phyloP scores from a whole-genome alignment of 2,888 invertebrate genomes.

The Cantharis lateralis region DNA sequence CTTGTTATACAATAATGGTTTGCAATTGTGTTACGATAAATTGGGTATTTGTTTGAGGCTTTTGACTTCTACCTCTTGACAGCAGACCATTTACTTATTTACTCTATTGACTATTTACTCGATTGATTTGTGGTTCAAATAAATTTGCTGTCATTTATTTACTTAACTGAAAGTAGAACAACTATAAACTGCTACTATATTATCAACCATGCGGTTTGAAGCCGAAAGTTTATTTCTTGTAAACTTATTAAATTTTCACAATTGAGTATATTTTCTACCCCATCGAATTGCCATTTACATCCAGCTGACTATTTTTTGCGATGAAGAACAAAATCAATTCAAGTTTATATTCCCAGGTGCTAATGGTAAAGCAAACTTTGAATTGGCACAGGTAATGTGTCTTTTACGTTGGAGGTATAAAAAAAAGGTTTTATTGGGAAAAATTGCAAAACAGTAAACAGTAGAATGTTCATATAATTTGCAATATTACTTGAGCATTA shows the following conservation, averaged over 20 bases:
- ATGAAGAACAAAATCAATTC: too few species aligned
- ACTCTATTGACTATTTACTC: background rate
- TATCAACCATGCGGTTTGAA: background rate
- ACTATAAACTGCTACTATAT: background rate
- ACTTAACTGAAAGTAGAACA: background rate
- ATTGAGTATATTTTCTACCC: background rate
- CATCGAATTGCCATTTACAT: too few species aligned
- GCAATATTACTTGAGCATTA: background rate
- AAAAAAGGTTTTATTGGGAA: background rate
- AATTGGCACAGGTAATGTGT: background rate
- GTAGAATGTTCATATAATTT: background rate
- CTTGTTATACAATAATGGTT: background rate
- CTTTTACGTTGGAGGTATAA: background rate
- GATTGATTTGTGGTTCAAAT: background rate
- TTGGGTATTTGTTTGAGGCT: background rate
- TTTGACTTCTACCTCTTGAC: background rate
- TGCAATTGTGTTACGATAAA: background rate
- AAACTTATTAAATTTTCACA: background rate
- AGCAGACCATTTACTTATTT: background rate
- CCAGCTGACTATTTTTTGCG: too few species aligned
- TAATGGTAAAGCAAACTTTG: too few species aligned
- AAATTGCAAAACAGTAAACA: background rate
- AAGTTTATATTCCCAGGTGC: too few species aligned
- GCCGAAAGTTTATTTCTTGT: background rate
- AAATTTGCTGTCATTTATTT: background rate